phyloP scores from a whole-genome alignment of 2,797 vertebrate species.

The Oryzias sinensis region DNA sequence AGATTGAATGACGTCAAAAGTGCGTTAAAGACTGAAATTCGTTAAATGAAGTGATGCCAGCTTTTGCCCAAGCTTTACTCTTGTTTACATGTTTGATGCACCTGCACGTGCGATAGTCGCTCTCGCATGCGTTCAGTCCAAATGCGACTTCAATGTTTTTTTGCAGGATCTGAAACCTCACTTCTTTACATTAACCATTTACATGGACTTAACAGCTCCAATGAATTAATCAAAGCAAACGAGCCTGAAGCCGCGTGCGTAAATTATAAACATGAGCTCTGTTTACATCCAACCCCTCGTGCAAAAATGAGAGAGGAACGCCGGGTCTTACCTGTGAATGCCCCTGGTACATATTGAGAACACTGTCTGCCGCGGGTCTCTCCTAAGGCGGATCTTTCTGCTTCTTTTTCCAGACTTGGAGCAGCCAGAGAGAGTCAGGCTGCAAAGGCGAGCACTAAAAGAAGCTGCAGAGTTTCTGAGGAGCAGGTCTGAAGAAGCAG shows the following conservation, averaged over 20 bases:
- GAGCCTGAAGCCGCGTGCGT: slow-evolving; percentile 8
- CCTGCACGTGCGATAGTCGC: slow-evolving; percentile 32
- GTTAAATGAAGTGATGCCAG: not conserved
- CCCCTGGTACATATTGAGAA: slow-evolving; percentile 86
- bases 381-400: slow-evolving; percentile 56
- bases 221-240: slow-evolving; percentile 2
- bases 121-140: not conserved
- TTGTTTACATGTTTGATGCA: slow-evolving; percentile 35
- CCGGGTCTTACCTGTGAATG: slow-evolving; percentile 81
- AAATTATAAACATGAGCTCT: slow-evolving; percentile 1
- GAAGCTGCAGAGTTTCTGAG: slow-evolving; percentile 36
- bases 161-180: no score
- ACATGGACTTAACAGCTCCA: not conserved
- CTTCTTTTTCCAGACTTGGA: slow-evolving; percentile 56
- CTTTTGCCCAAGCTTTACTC: slow-evolving; percentile 1
- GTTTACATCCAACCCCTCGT: slow-evolving; percentile 11
- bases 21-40: not conserved
- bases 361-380: slow-evolving; percentile 61
- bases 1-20: slow-evolving; percentile 34
- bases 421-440: slow-evolving; percentile 23
- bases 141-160: no score
- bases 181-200: not conserved
- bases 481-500: slow-evolving; percentile 39
- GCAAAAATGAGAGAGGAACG: not conserved
- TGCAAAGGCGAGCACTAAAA: slow-evolving; percentile 35